Evolutionary conservation across 2,797 vertebrate genomes (phyloP), one percentile per base, ranked within the genome.

Genomic region (Melopsittacus undulatus): DNA sequence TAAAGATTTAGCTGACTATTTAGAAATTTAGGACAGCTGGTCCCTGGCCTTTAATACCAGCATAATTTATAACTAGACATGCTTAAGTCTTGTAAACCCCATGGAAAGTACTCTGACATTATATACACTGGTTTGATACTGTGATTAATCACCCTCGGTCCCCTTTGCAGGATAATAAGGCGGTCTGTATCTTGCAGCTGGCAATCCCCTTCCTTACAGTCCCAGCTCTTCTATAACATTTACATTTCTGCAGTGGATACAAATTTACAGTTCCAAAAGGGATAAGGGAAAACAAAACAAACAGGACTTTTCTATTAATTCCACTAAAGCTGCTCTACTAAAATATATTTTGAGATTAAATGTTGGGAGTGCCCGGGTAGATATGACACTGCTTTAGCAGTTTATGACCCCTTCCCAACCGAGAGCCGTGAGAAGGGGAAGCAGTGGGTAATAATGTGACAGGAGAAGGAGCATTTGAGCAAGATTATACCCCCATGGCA

Each of bases 21-120:
- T 26, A 92, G 78, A 97, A 92, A 95, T 88, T 96, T 96, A 92
- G 93, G 90, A 95, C 93, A 95, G 93, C 93, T 96, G 93, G 92
- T 94, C 91, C 75, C 85, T 80, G 59, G 91, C 73, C 80, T 95
- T 93, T 96, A 96, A 96, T 96, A 94, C 93, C 85, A 91, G 83
- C 69, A 85, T 94, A 92, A 95, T 95, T 95, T 96, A 94, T 91
- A 93, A 94, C 90, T 92, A 88, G 92, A 93, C 8, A 13, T 29
- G 70, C 90, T 94, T 94, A 96, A 94, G 88, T 92, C 94, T 94
- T 91, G 90, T 95, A 95, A 97, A 95, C 92, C 90, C 91, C 0
- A 3, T 70, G 73, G 93, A 95, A 95, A 96, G 89, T 92, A 81
- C 91, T 97, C 76, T 93, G 89, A 96, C 93, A 92, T 93, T 95